Base-by-base conservation (phyloP, 2,797 vertebrate genomes). In the Enteromius thamalakanensis region DNA sequence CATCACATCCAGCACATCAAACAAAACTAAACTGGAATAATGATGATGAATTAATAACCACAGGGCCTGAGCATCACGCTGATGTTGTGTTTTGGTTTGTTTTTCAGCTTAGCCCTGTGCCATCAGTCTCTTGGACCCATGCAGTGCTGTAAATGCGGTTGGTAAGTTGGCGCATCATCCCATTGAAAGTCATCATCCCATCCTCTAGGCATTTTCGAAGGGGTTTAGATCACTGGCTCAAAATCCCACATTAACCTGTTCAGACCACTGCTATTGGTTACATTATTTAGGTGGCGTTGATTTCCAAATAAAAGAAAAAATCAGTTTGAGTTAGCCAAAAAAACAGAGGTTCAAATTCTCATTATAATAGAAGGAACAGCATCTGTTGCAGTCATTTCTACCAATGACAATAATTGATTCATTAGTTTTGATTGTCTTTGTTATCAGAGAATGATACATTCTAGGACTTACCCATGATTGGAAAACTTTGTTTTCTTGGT, bases 401-500 rank as follows among this genome's bases (percentile, higher is more conserved):
- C 45, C 49, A 58, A 14, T 68, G 71, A 10, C 2, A 10, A 23
- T 60, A 77, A 82, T 6, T 62, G 19, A 68, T 69, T 4, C 64
- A 76, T 29, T 70, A 62, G 26, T 60, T 58, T 26, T 82, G 62
- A 65, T 55, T 82, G 23, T 67, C 47, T 40, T 67, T 58, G 34
- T 55, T 42, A 17, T 26, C 37, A 26, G 55, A 32, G 62, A 76
- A 55, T 19, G 21, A 70, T 34, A 62, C 40, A 77, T 49, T 70
- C 51, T 70, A 77, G 26, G 51, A 83, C 74, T 45, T 68, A 17
- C 49, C 37, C 19, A 17, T 55, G 74, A 77, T 34, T 42, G 45
- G 47, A 76, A 76, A 58, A 58, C 23, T 23, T 58, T 47, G 40
- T 83, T 70, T 53, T 40, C 53, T 68, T 78, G 64, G 65, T 83